Evolutionary conservation across 2,113 vertebrate species (phyloP).

Genomic region (Nansenia antarctica): DNA sequence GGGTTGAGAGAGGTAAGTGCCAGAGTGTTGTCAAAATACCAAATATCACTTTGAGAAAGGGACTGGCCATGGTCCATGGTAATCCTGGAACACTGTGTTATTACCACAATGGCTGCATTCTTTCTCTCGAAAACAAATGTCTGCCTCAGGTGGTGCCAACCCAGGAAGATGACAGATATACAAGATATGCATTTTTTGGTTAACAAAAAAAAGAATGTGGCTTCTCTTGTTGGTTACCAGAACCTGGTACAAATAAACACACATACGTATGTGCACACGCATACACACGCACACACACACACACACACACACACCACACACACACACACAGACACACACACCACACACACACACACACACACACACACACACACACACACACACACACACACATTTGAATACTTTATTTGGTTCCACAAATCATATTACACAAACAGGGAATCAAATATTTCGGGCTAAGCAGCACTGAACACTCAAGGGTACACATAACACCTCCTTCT

Average conservation of each 20-base stretch:
- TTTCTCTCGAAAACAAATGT: conserved; percentile 25
- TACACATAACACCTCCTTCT: no score
- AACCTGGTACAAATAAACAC: conserved; percentile 2
- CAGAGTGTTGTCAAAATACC: conserved; percentile 34
- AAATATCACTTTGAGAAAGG: conserved; percentile 12
- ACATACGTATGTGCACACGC: not conserved
- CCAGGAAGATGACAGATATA: conserved; percentile 21
- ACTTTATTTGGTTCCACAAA: no score
- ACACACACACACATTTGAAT: not conserved
- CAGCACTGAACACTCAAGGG: no score
- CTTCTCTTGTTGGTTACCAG: conserved; percentile 38
- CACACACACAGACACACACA: no score
- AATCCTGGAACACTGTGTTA: conserved; percentile 12
- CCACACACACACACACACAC: no score
- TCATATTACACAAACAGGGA: no score
- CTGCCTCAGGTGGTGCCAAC: conserved; percentile 46
- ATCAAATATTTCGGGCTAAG: no score
- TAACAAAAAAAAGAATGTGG: conserved; percentile 35
- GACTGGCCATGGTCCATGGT: conserved; percentile 13
- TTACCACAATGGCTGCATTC: conserved; percentile 1
- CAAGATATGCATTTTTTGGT: no score
- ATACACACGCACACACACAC: conserved; percentile 24
- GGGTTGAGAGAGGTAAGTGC: conserved; percentile 42
- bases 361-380: conserved; percentile 11
- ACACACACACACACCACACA: no score